These are phyloP conservation scores for Copidosoma aretas DNA, from an alignment of 2,888 invertebrate genomes.

Conservation along the genomic window DNA sequence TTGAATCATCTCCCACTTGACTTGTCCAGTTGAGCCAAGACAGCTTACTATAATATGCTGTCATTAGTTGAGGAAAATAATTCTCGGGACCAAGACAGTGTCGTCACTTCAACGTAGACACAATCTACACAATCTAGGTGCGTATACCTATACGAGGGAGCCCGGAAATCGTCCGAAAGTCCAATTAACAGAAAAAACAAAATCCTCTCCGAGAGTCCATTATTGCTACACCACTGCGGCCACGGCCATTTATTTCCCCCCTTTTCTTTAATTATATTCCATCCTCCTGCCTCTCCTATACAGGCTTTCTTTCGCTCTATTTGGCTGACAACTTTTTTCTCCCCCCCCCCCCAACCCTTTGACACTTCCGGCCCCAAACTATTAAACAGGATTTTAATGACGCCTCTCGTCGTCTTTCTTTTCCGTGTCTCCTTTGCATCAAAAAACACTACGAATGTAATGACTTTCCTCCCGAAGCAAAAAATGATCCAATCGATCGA, in stretches of 20 bases:
- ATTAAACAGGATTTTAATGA: too few species aligned
- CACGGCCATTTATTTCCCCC: slow-evolving; percentile 22
- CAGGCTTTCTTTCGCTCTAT: background rate
- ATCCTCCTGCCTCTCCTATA: slow-evolving; percentile 4
- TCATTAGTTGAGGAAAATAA: slow-evolving; percentile 29
- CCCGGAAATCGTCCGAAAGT: slow-evolving; percentile 29
- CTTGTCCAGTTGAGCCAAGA: background rate
- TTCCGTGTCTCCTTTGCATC: too few species aligned
- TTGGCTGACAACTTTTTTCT: background rate
- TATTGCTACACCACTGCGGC: slow-evolving; percentile 15
- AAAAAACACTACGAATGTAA: too few species aligned
- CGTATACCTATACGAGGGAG: slow-evolving; percentile 6
- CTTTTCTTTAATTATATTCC: slow-evolving; percentile 10
- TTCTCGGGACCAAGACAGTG: slow-evolving; percentile 26
- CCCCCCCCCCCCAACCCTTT: background rate
- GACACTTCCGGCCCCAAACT: background rate
- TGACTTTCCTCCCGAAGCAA: too few species aligned
- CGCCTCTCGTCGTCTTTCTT: too few species aligned
- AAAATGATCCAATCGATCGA: too few species aligned
- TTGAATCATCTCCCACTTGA: too few species aligned
- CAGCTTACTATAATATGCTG: slow-evolving; percentile 20
- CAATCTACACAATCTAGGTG: too few species aligned
- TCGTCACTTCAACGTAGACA: background rate
- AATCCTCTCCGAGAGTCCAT: slow-evolving; percentile 13
- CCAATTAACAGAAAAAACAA: slow-evolving; percentile 27